Base-by-base conservation (phyloP, 2,888 invertebrate genomes). In the Microctonus aethiopoides region DNA sequence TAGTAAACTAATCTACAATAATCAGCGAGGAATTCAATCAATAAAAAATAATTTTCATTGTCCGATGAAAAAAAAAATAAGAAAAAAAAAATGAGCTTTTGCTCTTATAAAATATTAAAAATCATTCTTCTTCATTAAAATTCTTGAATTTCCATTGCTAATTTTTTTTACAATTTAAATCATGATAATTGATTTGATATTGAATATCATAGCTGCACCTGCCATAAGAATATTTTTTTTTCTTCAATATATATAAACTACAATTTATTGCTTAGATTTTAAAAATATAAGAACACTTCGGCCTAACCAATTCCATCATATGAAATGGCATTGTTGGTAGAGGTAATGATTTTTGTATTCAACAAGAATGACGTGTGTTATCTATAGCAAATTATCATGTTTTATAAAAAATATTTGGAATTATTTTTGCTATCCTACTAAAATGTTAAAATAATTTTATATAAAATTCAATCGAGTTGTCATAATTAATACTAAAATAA, bases 401-500 rank as follows among this genome's bases (percentile, higher is more conserved):
- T 61, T 52, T 39, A 34, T 36, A 34, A 60, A 60, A 34, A 60
- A 60, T 56, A 56, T n/a, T 56, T 67, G 20, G 22, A 57, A 56
- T 34, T 32, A 54, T 51, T 60, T 60, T 7, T 10, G 11, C 20
- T 52, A 52, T 1, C 20, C 26, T 6, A n/a, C 29, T 10, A 62
- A 39, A 22, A 24, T 46, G 29, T 22, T 29, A 51, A 59, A 22
- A 22, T 51, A 68, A n/a, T 36, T 54, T 39, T 69, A 72, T n/a
- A 65, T 63, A 22, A 73, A 65, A 29, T 61, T 59, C 32, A 69
- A 67, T 29, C 69, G 59, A 39, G 75, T 76, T 20, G 82, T 61
- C 20, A 81, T 34, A 66, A 81, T 34, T 16, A 83, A 71, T 29
- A 82, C 34, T 13, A 73, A 71, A 54, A 86, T 72, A 2, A 79